These are phyloP conservation scores for Pseudorhiza aurosa DNA, from an alignment of 30 jellyfish, hydroid and myxozoan species.

Conservation along the genomic window DNA sequence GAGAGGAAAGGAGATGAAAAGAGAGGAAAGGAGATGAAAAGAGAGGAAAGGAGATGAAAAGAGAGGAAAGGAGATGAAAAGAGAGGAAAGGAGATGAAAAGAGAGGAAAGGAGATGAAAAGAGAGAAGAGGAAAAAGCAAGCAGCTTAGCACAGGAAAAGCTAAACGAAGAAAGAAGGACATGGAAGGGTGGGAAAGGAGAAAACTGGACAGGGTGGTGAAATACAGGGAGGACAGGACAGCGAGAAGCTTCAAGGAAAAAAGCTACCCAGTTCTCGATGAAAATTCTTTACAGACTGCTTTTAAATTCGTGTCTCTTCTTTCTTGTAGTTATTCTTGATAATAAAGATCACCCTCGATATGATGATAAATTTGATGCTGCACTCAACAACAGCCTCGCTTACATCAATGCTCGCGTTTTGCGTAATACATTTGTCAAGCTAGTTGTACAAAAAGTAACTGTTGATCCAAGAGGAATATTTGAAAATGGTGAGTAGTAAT, in stretches of 20 bases:
- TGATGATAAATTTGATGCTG: neutral
- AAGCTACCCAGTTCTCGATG: no score
- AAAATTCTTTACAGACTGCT: no score
- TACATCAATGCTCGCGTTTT: conserved; percentile 1
- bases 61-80: neutral
- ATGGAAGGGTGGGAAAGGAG: no score
- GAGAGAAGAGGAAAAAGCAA: no score
- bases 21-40: neutral
- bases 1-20: neutral
- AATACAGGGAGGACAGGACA: no score
- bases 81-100: neutral
- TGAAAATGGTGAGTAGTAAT: neutral
- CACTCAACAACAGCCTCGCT: conserved; percentile 14
- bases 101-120: no score
- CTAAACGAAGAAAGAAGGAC: no score
- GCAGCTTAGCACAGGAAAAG: no score
- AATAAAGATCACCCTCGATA: neutral
- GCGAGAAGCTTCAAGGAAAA: no score
- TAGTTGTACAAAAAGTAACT: neutral
- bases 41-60: neutral
- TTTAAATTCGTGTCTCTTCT: neutral
- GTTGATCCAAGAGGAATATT: conserved; percentile 11
- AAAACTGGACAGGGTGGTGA: no score
- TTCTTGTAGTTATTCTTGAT: neutral
- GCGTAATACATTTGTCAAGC: neutral